Percentiles rank a stretch among this genome's conserved stretches.
These are phyloP conservation scores for Andricus curvator DNA, from an alignment of 2,888 invertebrate species.

Conservation along the genomic window DNA sequence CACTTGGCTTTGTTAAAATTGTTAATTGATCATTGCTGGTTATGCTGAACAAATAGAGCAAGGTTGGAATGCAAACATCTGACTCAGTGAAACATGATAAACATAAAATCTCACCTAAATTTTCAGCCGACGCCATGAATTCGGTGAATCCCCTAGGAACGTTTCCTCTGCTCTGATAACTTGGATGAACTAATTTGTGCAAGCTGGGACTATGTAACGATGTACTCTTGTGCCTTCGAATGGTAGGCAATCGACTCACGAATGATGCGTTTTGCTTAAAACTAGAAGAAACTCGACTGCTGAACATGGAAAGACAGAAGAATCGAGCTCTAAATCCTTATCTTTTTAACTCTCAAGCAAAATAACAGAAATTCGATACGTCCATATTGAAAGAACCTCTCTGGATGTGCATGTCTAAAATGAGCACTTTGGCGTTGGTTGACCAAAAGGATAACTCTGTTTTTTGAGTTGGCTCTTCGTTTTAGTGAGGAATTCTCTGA, in stretches of 20 bases:
- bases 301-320: slow-evolving; percentile 51
- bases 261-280: slow-evolving; percentile 97
- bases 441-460: too few species aligned
- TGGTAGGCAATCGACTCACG: slow-evolving; percentile 93
- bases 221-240: slow-evolving; percentile 89
- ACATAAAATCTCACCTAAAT: slow-evolving; percentile 81
- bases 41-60: background rate
- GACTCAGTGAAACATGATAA: background rate
- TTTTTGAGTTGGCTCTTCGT: too few species aligned
- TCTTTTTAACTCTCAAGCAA: background rate
- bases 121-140: slow-evolving; percentile 87
- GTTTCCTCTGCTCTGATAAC: slow-evolving; percentile 70
- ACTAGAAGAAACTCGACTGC: slow-evolving; percentile 87
- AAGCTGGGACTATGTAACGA: slow-evolving; percentile 88
- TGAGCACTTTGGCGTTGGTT: too few species aligned
- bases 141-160: slow-evolving; percentile 83
- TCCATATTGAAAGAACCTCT: too few species aligned
- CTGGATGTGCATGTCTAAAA: too few species aligned
- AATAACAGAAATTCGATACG: too few species aligned
- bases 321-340: background rate
- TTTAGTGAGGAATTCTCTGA: too few species aligned
- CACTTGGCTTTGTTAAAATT: background rate
- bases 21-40: background rate
- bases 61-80: background rate
- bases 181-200: slow-evolving; percentile 80